phyloP scores from a whole-genome alignment of 2,888 invertebrate genomes.

The Belgica antarctica region DNA sequence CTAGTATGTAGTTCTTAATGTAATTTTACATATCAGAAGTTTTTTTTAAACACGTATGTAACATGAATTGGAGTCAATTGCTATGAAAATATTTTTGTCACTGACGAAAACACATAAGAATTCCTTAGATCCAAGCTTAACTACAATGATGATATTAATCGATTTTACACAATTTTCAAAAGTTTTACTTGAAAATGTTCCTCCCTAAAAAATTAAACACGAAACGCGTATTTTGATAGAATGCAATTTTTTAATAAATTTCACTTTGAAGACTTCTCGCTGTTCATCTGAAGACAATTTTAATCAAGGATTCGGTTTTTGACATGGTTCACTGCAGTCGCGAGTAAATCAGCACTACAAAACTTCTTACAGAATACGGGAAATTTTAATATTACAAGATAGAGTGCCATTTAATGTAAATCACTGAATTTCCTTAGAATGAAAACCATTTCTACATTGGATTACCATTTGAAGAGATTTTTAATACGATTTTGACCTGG shows the following conservation, averaged over 20 bases:
- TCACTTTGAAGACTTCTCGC: background rate
- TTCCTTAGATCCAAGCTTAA: background rate
- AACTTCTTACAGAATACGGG: no score
- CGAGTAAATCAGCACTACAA: no score
- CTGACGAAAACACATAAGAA: background rate
- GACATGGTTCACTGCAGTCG: no score
- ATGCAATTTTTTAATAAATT: background rate
- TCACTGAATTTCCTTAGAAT: no score
- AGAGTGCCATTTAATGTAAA: no score
- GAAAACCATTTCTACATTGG: no score
- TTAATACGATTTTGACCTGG: no score
- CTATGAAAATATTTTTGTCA: background rate
- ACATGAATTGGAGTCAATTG: background rate
- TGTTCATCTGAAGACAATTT: background rate
- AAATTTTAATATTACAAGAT: no score
- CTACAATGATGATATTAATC: background rate
- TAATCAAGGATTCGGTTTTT: no score
- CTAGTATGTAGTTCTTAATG: background rate
- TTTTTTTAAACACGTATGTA: background rate
- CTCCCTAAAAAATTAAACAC: no score
- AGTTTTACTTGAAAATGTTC: background rate
- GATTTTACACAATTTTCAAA: background rate
- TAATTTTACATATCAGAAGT: slow-evolving; percentile 1
- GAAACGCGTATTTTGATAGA: slow-evolving; percentile 11
- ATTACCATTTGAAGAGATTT: no score